These are phyloP conservation scores for Lydus trimaculatus DNA, from an alignment of 2,888 invertebrate species.

Conservation along the genomic window DNA sequence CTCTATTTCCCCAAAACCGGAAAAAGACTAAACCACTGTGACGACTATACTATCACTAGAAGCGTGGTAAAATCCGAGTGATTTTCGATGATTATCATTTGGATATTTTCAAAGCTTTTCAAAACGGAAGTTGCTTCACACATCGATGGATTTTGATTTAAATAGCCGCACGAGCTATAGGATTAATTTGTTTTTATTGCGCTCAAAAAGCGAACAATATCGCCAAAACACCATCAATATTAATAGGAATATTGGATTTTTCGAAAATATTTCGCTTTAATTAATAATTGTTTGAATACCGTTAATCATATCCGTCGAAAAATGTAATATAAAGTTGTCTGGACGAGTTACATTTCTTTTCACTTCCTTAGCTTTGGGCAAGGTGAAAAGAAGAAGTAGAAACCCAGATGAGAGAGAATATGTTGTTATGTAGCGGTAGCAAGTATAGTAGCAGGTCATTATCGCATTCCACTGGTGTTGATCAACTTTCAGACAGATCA, in stretches of 20 bases:
- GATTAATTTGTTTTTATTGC: constrained; percentile 3
- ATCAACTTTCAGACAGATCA: constrained; percentile 13
- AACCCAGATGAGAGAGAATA: neutral
- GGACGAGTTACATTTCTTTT: constrained; percentile 18
- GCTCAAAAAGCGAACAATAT: neutral
- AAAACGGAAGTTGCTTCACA: constrained; percentile 36
- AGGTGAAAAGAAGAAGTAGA: constrained; percentile 25
- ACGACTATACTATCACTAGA: constrained; percentile 30
- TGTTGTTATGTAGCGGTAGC: constrained; percentile 15
- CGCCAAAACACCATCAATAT: neutral
- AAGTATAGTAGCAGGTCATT: constrained; percentile 21
- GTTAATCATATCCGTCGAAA: constrained; percentile 17
- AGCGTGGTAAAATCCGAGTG: constrained; percentile 24
- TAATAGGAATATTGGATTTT: neutral
- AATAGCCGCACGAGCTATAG: constrained; percentile 34
- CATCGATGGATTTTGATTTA: constrained; percentile 33
- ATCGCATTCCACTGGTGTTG: constrained; percentile 28
- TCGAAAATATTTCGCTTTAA: neutral
- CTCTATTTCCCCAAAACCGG: constrained; percentile 24
- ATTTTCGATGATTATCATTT: neutral
- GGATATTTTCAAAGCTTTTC: constrained; percentile 12
- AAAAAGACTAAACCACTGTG: constrained; percentile 35
- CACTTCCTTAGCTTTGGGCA: constrained; percentile 28
- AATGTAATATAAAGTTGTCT: constrained; percentile 12
- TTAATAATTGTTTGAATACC: neutral